These are phyloP conservation scores for Protonemura montana DNA, from an alignment of 2,888 invertebrate genomes.

Conservation along the genomic window DNA sequence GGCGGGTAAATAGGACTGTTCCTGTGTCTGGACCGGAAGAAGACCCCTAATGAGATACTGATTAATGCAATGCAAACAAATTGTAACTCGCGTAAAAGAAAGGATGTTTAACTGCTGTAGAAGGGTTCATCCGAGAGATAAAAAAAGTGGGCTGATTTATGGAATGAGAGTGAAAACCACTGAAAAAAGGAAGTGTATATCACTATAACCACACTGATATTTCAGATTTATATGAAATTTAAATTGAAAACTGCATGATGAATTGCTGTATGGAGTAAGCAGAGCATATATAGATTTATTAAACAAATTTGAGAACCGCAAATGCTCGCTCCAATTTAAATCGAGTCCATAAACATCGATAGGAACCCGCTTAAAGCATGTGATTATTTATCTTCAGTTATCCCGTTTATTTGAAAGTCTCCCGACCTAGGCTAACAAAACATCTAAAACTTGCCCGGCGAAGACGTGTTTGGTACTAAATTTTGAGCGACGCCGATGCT, in stretches of 20 bases:
- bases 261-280: background rate
- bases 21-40: background rate
- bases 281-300: background rate
- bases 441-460: background rate
- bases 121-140: background rate
- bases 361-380: background rate
- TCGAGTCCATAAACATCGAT: background rate
- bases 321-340: background rate
- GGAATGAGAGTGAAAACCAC: background rate
- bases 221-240: background rate
- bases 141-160: background rate
- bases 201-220: no score
- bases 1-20: background rate
- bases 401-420: background rate
- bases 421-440: background rate
- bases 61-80: conserved; percentile 21
- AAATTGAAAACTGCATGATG: background rate
- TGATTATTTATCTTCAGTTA: background rate
- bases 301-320: background rate
- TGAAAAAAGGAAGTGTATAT: no score
- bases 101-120: background rate
- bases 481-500: background rate
- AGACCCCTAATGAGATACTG: conserved; percentile 13
- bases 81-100: background rate
- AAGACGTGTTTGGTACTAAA: background rate